These are phyloP conservation scores for Psittacara wagleri DNA, from an alignment of 2,113 vertebrate genomes.

Conservation along the genomic window DNA sequence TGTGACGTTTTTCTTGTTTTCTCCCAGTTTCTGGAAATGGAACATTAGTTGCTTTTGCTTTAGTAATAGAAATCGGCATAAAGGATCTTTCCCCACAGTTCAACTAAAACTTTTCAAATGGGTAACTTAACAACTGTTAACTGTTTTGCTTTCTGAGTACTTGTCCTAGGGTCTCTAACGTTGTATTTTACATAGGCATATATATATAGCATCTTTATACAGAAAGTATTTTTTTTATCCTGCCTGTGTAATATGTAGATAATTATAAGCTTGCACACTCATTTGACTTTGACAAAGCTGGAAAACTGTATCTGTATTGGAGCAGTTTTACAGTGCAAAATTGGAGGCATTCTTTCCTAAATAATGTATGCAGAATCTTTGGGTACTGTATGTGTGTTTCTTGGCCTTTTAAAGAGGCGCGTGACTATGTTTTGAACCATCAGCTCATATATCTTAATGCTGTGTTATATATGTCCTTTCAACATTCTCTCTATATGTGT, in stretches of 20 bases:
- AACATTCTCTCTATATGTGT: neutral
- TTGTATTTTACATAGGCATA: neutral
- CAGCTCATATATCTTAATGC: neutral
- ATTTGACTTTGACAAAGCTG: neutral
- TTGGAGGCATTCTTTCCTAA: neutral
- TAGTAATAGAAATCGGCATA: neutral
- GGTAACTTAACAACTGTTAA: neutral
- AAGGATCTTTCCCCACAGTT: neutral
- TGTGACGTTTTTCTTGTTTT: neutral
- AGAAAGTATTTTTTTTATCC: neutral
- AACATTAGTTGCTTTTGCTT: neutral
- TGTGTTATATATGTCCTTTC: neutral
- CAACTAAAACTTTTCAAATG: neutral
- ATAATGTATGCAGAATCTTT: neutral
- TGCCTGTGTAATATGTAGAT: neutral
- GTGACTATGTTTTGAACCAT: neutral
- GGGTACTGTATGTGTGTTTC: neutral
- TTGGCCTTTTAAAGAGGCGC: neutral
- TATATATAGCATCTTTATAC: neutral
- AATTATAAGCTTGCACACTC: neutral
- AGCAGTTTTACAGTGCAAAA: neutral
- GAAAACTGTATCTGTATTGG: neutral
- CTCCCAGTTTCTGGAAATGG: neutral
- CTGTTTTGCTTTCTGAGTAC: neutral
- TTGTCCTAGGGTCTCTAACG: neutral